These are phyloP conservation scores for Mormyrops attenuatus DNA, from an alignment of 2,797 vertebrate genomes.

Conservation along the genomic window DNA sequence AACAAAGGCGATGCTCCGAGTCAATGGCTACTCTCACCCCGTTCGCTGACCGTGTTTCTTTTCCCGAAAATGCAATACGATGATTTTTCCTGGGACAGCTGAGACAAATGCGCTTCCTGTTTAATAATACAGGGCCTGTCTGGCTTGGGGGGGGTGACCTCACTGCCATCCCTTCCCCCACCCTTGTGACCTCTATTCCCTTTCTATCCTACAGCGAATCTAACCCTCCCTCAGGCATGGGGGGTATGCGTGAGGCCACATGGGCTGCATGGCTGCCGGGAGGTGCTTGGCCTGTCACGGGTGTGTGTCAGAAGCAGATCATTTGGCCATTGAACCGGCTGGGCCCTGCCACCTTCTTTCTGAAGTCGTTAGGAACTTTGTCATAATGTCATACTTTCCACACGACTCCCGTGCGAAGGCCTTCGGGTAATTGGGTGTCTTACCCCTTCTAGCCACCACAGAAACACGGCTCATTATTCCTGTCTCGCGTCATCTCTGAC, in stretches of 20 bases:
- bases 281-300: background rate
- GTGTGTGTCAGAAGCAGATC: background rate
- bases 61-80: background rate
- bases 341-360: background rate
- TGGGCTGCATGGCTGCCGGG: background rate
- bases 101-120: background rate
- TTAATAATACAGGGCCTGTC: constrained; percentile 13
- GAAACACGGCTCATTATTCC: background rate
- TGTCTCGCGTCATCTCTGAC: background rate
- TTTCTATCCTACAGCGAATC: background rate
- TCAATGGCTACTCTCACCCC: constrained; percentile 40
- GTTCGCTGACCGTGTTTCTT: background rate
- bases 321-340: background rate
- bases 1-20: constrained; percentile 45
- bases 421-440: background rate
- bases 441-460: background rate
- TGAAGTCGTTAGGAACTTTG: background rate
- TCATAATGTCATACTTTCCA: background rate
- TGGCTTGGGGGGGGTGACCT: background rate
- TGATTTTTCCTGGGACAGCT: background rate
- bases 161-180: background rate
- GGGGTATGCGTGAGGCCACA: background rate
- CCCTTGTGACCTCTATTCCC: background rate
- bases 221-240: background rate
- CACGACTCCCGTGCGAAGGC: background rate